phyloP scores from a whole-genome alignment of 1,140 invertebrate species.

The Drosophila takahashii region DNA sequence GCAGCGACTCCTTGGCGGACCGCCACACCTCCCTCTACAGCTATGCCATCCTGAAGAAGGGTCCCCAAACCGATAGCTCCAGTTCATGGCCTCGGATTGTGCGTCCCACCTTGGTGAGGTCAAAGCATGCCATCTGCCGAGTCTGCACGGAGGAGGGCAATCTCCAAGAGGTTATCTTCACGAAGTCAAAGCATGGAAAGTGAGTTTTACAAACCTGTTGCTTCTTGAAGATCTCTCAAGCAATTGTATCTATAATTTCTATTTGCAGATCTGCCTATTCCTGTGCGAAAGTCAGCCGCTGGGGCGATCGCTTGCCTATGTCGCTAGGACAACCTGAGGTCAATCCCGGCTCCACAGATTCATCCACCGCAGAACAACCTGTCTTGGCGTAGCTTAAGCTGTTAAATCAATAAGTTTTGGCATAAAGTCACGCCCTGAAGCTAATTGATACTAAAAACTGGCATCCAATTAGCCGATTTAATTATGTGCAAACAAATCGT shows the following conservation, averaged over 20 bases:
- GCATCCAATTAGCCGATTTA: slow-evolving; percentile 66
- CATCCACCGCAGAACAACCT: slow-evolving; percentile 7
- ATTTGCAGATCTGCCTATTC: slow-evolving; percentile 87
- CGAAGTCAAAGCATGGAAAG: slow-evolving; percentile 90
- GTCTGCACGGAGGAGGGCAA: slow-evolving; percentile 91
- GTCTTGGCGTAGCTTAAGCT: slow-evolving; percentile 42
- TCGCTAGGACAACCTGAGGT: slow-evolving; percentile 68
- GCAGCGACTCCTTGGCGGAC: slow-evolving; percentile 75
- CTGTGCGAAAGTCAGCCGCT: slow-evolving; percentile 89
- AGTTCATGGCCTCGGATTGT: slow-evolving; percentile 92
- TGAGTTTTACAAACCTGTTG: slow-evolving; percentile 25
- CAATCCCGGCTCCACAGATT: slow-evolving; percentile 14
- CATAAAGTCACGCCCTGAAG: slow-evolving; percentile 25
- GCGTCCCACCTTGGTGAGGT: slow-evolving; percentile 87
- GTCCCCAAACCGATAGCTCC: slow-evolving; percentile 85
- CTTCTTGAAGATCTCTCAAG: neutral
- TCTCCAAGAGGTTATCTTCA: slow-evolving; percentile 91
- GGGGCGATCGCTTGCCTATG: slow-evolving; percentile 91
- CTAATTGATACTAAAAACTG: slow-evolving; percentile 56
- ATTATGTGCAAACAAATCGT: slow-evolving; percentile 78
- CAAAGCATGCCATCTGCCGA: slow-evolving; percentile 90
- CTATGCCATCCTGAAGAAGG: slow-evolving; percentile 93
- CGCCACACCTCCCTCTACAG: slow-evolving; percentile 87
- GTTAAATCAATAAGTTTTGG: slow-evolving; percentile 27
- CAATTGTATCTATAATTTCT: neutral